These are phyloP conservation scores for Trichechus manatus DNA, from an alignment of 2,113 vertebrate genomes.

Conservation along the genomic window DNA sequence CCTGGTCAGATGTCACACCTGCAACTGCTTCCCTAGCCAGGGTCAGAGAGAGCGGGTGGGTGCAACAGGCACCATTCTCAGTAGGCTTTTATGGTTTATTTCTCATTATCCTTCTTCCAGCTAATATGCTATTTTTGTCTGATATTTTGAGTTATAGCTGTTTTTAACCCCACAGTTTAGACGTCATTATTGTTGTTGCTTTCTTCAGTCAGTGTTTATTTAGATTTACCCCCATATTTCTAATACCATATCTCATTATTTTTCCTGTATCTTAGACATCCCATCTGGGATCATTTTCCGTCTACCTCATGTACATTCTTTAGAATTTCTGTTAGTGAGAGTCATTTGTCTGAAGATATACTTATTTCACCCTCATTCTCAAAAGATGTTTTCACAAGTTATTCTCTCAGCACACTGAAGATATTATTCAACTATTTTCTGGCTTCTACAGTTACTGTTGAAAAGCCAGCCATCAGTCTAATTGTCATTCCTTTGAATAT, in stretches of 20 bases:
- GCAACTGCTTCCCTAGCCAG: not conserved
- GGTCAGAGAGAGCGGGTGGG: not conserved
- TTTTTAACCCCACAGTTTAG: not conserved
- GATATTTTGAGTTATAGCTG: constrained; percentile 35
- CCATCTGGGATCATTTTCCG: not conserved
- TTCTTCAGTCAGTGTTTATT: constrained; percentile 14
- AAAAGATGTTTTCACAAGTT: constrained; percentile 35
- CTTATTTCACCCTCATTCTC: constrained; percentile 12
- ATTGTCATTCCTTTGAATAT: constrained; percentile 22
- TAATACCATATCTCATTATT: constrained; percentile 5
- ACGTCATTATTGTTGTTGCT: not conserved
- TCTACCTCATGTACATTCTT: constrained; percentile 17
- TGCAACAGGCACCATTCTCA: not conserved
- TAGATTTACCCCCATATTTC: constrained; percentile 31
- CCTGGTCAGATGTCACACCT: not conserved
- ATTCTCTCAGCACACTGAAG: not conserved
- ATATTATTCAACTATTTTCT: not conserved
- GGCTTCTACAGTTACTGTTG: not conserved
- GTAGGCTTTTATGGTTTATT: not conserved
- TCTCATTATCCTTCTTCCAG: not conserved
- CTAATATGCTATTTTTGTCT: not conserved
- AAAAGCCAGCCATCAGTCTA: constrained; percentile 24
- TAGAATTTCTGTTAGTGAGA: constrained; percentile 9
- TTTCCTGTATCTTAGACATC: constrained; percentile 13
- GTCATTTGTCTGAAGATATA: constrained; percentile 40